phyloP scores from a whole-genome alignment of 2,797 vertebrate genomes.

The Apogon hyalosoma region DNA sequence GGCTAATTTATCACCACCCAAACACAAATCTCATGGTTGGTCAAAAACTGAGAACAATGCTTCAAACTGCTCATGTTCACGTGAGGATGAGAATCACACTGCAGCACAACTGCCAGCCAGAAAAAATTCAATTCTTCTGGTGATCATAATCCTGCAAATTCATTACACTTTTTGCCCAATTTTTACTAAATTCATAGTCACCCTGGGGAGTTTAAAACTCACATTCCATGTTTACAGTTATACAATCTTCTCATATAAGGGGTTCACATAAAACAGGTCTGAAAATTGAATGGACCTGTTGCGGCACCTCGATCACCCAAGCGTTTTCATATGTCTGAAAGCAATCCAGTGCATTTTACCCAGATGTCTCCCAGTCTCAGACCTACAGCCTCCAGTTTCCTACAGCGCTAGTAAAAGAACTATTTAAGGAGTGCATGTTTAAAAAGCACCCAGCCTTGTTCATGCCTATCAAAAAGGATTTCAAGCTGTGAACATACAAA shows the following conservation, averaged over 20 bases:
- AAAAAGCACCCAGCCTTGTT: conserved; percentile 50
- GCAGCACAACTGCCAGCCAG: neutral
- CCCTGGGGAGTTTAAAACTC: no score
- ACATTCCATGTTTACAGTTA: no score
- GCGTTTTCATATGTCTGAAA: conserved; percentile 14
- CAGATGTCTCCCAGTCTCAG: conserved; percentile 64
- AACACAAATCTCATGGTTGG: conserved; percentile 40
- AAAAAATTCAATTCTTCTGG: neutral
- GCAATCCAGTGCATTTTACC: conserved; percentile 34
- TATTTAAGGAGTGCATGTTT: conserved; percentile 55
- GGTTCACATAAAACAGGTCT: no score
- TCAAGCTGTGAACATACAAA: conserved; percentile 68
- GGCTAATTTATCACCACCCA: conserved; percentile 53
- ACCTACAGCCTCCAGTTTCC: conserved; percentile 70
- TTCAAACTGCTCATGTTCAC: conserved; percentile 15
- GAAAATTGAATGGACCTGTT: conserved; percentile 1
- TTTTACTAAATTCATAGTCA: no score
- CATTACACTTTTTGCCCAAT: no score
- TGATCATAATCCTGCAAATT: neutral
- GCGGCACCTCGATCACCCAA: neutral
- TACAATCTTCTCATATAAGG: no score
- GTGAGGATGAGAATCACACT: neutral
- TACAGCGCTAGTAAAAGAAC: conserved; percentile 69
- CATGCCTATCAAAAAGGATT: conserved; percentile 54
- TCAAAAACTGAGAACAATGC: conserved; percentile 24